Base-by-base conservation (phyloP, 1,140 invertebrate genomes). In the Procambarus virginalis region DNA sequence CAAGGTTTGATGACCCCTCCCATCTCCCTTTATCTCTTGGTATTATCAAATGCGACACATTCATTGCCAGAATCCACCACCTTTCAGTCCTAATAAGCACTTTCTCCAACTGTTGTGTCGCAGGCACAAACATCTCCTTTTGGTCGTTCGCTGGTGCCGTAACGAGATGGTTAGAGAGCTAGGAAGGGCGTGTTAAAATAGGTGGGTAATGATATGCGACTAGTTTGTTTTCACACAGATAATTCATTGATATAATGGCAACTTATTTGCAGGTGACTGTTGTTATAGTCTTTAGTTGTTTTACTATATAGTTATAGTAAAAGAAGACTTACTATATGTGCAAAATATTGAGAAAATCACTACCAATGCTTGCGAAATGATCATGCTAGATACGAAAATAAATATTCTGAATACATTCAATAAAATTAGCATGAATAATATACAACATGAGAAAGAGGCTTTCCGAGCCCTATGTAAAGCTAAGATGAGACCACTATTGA, bases 41-140 rank as follows among this genome's bases (percentile, higher is more conserved):
- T 22, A 48, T 34, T 22, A 22, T 73, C 68, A 73, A 34, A 22
- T 20, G 6, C 10, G 68, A 73, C 5, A 73, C 68, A 73, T n/a
- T 34, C 6, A 5, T 34, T 68, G 8, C 2, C 68, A 68, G 10
- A 34, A 73, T 22, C 80, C 58, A 2, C 22, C 58, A 64, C 58
- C 80, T n/a, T 60, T 68, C 60, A 14, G 10, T 82, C 58, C 64
- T 82, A 82, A 82, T 82, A 48, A 68, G 14, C 80, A 68, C 80
- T 82, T 82, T 64, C 80, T 64, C 58, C 80, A 68, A 64, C 58
- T 64, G 9, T 34, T 46, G 10, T 64, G n/a, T 55, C 60, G 34
- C 6, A 82, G 64, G 80, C 80, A 68, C 68, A 64, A 82, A 82
- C 80, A 82, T 51, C 58, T 82, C 58, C 34, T 58, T 12, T 4